phyloP scores from a whole-genome alignment of 2,113 vertebrate species.

The Sclerurus mexicanus region DNA sequence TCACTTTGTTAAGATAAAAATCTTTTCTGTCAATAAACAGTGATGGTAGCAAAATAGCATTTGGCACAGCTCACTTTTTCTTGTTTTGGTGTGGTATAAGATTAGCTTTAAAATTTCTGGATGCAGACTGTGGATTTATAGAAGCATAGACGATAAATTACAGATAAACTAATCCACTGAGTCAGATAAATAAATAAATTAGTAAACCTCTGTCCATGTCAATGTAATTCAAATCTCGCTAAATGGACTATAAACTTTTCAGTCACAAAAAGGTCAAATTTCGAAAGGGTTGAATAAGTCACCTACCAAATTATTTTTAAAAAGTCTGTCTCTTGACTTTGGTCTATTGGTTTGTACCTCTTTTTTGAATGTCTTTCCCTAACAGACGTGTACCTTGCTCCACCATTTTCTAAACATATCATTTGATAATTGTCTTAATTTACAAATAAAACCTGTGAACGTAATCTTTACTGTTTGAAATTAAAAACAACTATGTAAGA shows the following conservation, averaged over 20 bases:
- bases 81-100: neutral
- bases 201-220: neutral
- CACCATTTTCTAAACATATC: neutral
- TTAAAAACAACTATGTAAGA: neutral
- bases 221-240: neutral
- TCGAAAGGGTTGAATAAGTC: neutral
- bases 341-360: neutral
- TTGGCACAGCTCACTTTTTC: constrained; percentile 10
- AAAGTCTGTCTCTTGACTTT: neutral
- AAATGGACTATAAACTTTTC: neutral
- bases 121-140: neutral
- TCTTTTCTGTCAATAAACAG: constrained; percentile 27
- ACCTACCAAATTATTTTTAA: neutral
- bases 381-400: neutral
- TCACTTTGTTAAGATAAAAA: constrained; percentile 40
- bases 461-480: neutral
- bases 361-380: neutral
- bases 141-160: neutral
- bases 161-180: neutral
- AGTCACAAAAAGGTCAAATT: neutral
- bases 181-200: neutral
- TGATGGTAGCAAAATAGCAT: constrained; percentile 9
- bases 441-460: neutral
- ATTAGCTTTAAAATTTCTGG: neutral
- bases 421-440: neutral